A percentile compares a stretch with the other conserved stretches of the same genome.
Conservation (phyloP, 2,797 vertebrate genomes). For the Macrochelys suwanniensis region DNA sequence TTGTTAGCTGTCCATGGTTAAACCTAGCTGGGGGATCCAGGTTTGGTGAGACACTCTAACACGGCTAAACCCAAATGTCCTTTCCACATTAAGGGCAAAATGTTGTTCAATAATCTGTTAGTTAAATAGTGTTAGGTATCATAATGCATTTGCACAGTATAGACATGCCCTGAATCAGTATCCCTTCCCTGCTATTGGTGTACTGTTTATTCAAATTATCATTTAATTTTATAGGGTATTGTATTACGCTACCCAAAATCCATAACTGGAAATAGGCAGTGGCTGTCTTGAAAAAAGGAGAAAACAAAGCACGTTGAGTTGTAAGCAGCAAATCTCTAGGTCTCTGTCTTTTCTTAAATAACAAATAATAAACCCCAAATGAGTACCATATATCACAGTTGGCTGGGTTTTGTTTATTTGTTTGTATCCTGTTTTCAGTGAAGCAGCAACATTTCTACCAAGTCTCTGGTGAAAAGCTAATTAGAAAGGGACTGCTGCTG, state of each 20-base stretch:
- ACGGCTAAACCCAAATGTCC: conserved; percentile 23
- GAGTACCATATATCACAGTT: background rate
- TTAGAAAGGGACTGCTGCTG: conserved; percentile 6
- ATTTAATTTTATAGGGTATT: background rate
- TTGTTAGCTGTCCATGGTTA: background rate
- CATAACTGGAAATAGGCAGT: background rate
- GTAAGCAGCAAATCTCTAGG: background rate
- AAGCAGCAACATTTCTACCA: conserved; percentile 12
- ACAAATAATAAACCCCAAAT: background rate
- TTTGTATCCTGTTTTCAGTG: background rate
- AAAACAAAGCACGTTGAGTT: background rate
- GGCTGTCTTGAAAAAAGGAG: background rate
- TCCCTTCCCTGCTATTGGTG: background rate
- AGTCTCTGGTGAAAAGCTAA: background rate
- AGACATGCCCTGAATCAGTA: background rate
- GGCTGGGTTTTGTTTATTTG: conserved; percentile 11
- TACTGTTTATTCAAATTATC: background rate
- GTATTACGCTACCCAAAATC: background rate
- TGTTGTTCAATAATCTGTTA: background rate
- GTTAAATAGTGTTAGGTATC: background rate
- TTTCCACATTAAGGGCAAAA: background rate
- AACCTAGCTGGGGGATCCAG: background rate
- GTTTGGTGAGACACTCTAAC: conserved; percentile 32
- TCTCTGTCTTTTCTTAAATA: background rate
- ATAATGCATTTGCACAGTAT: background rate